phyloP scores from a whole-genome alignment of 2,113 vertebrate genomes.

The Osmerus mordax region DNA sequence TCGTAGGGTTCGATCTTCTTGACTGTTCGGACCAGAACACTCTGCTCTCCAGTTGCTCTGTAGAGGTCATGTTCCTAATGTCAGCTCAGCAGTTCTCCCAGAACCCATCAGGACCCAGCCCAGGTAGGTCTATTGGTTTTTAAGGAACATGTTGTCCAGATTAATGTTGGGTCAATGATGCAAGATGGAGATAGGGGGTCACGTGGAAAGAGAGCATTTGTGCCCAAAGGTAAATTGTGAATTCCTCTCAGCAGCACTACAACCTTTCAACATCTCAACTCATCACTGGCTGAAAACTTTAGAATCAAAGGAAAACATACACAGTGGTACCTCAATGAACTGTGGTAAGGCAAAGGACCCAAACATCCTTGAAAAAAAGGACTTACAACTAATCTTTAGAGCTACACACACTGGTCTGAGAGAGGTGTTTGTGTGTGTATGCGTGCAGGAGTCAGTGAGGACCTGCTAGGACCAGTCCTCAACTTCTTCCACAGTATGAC shows the following conservation, averaged over 20 bases:
- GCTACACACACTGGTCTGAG: background rate
- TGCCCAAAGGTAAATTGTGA: background rate
- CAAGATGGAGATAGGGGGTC: background rate
- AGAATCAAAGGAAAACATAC: conserved; percentile 56
- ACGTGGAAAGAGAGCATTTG: background rate
- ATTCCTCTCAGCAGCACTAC: conserved; percentile 52
- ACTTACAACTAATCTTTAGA: background rate
- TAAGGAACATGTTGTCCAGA: background rate
- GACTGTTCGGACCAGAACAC: conserved; percentile 83
- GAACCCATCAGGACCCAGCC: conserved; percentile 68
- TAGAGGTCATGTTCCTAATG: conserved; percentile 87
- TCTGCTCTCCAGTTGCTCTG: conserved; percentile 81
- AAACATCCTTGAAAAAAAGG: background rate
- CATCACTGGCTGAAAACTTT: conserved; percentile 59
- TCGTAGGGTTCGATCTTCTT: conserved; percentile 85
- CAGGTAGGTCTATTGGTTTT: conserved; percentile 64
- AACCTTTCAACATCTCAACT: conserved; percentile 51
- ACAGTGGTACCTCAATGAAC: conserved; percentile 35
- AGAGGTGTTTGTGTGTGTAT: conserved; percentile 11
- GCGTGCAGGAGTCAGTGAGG: conserved; percentile 76
- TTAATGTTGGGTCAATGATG: background rate
- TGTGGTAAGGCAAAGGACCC: conserved; percentile 47
- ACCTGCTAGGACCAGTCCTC: conserved; percentile 81
- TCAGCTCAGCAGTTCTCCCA: conserved; percentile 84
- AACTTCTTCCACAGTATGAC: conserved; percentile 92